Conservation (phyloP, 1,140 invertebrate genomes). For the Octopus bimaculoides region DNA sequence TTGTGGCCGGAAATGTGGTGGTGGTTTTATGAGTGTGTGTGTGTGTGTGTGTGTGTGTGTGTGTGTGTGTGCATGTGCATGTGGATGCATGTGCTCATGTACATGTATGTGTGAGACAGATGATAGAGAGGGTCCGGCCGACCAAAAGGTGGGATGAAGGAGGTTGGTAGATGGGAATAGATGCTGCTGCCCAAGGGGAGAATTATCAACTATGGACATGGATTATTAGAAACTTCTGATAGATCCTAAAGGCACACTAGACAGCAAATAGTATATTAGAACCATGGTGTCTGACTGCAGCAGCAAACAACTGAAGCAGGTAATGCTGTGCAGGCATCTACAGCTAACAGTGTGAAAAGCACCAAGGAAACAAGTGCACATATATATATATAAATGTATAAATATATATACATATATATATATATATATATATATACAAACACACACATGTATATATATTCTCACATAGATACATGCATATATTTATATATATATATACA, state of each 20-base stretch:
- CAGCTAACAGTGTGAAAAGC: too few species aligned
- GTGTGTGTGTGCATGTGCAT: too few species aligned
- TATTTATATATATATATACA: not conserved
- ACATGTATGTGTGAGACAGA: too few species aligned
- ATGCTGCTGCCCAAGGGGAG: conserved; percentile 10
- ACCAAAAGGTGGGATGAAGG: not conserved
- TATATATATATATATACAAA: conserved; percentile 5
- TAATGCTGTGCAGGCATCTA: too few species aligned
- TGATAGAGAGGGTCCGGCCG: not conserved
- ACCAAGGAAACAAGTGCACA: too few species aligned
- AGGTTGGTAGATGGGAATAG: not conserved
- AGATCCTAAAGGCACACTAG: conserved; percentile 11
- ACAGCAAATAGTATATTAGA: conserved; percentile 11
- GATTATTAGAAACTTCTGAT: conserved; percentile 11
- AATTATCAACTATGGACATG: conserved; percentile 11
- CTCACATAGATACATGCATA: not conserved
- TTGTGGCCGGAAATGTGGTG: conserved; percentile 5
- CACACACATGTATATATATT: not conserved
- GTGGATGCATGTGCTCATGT: too few species aligned
- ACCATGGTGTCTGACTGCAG: conserved; percentile 8
- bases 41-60: too few species aligned
- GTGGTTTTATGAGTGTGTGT: not conserved
- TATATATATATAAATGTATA: not conserved
- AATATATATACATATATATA: not conserved
- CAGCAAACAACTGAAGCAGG: not conserved